phyloP scores from a whole-genome alignment of 1,140 invertebrate species.

The Bombus confusus region DNA sequence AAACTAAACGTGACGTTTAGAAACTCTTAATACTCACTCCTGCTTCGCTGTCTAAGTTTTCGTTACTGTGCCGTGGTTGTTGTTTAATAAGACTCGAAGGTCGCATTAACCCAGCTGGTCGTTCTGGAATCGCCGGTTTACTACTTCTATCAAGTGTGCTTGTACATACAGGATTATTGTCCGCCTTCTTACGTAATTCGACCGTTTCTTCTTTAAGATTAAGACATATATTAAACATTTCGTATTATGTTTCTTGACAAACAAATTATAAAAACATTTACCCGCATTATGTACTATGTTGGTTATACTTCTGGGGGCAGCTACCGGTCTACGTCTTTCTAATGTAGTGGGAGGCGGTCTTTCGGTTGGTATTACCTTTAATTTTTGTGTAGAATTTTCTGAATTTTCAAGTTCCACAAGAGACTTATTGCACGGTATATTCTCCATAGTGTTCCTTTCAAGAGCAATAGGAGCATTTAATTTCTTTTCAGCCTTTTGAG shows the following conservation, averaged over 20 bases:
- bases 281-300: conserved; percentile 70
- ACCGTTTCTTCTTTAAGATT: conserved; percentile 72
- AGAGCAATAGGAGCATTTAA: conserved; percentile 12
- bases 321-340: conserved; percentile 79
- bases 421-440: conserved; percentile 50
- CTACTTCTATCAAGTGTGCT: conserved; percentile 72
- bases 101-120: conserved; percentile 85
- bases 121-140: conserved; percentile 88
- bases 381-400: conserved; percentile 59
- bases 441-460: conserved; percentile 40
- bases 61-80: conserved; percentile 76
- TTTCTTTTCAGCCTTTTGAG: conserved; percentile 50
- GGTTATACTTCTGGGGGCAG: conserved; percentile 83
- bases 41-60: conserved; percentile 76
- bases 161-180: conserved; percentile 57
- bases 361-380: conserved; percentile 71
- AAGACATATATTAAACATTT: conserved; percentile 10
- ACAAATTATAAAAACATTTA: conserved; percentile 26
- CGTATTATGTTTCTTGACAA: not conserved
- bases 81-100: conserved; percentile 84
- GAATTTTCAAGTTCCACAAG: conserved; percentile 57
- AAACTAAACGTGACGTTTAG: not conserved
- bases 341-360: conserved; percentile 74
- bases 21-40: conserved; percentile 73
- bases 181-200: conserved; percentile 77